Base-by-base conservation (phyloP, 1,140 invertebrate genomes). In the Musca domestica region DNA sequence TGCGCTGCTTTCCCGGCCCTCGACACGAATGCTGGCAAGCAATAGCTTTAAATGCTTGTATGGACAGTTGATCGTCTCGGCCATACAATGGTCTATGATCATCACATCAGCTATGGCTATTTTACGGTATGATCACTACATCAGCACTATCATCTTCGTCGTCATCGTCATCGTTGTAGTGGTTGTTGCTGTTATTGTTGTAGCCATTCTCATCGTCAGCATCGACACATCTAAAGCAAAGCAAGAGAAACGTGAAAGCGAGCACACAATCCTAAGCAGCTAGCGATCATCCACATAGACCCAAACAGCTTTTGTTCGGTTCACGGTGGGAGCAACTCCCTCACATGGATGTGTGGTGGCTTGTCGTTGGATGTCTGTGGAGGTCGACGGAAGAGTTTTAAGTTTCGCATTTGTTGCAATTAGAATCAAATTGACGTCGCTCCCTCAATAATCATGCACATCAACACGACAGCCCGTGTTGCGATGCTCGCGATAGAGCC, bases 341-440 rank as follows among this genome's bases (percentile, higher is more conserved):
- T 12, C 34, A 41, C 34, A 41, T 41, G 34, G 6, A 41, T 41
- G 10, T 9, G 5, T 41, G 34, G 4, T 12, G 34, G 34, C 34
- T 5, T 10, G 12, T 41, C 10, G 10, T 10, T 41, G 10, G 34
- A 10, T 41, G 34, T 9, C 27, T 4, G 27, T 2, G 12, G 17
- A 15, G 27, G 25, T 27, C n/a, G 54, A n/a, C 54, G 64, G 67
- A 58, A 67, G 52, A 69, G 54, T 10, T 41, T 12, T 41, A 41
- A 41, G 20, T 61, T 61, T 61, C 56, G 56, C 41, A 61, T 61
- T 61, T 61, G 63, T 67, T 67, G 74, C 76, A 77, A 79, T 80
- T 80, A 75, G 74, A 79, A 77, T 76, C 72, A 74, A 79, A 78
- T 78, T 78, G 74, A 68, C 71, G 68, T 47, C 54, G 51, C 52